Base-by-base conservation (phyloP, 1,140 invertebrate genomes). In the Hyles vespertilio region DNA sequence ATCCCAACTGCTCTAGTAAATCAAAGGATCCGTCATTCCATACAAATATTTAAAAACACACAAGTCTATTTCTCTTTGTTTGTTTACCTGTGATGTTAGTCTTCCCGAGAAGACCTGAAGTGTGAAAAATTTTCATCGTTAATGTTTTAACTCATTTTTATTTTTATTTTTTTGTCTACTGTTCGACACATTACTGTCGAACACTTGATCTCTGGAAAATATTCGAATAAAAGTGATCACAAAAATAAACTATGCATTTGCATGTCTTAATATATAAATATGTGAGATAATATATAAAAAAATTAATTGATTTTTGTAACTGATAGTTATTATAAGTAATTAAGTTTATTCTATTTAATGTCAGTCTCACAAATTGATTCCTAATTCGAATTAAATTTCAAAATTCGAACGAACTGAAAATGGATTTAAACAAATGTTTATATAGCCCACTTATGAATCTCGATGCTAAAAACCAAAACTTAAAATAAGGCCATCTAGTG, bases 61-160 rank as follows among this genome's bases (percentile, higher is more conserved):
- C 68, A 68, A 32, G 43, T 55, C 40, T 50, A 67, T 74, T 66
- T 66, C 69, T 70, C 61, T 65, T 71, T 48, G 58, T 72, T 56
- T 67, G 58, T 77, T 90, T 90, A 90, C 89, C 89, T 90, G 88
- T 89, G 72, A 89, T 87, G 81, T 89, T 90, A 81, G 88, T 90
- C 87, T 90, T 90, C 82, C 89, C 89, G 87, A 90, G 88, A 90
- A 90, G 89, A 89, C 89, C 88, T 90, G 86, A 83, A 89, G 84
- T 79, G 80, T 86, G 87, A 89, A 89, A 89, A 87, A 89, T 79
- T 74, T 84, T 83, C 81, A 84, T 85, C 80, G 78, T 86, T 85
- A 86, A 83, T 86, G 22, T 48, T 48, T 48, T 84, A 73, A 79
- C 69, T 51, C 32, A 53, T 72, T 70, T 81, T 77, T 73, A 40